phyloP scores from a whole-genome alignment of 2,113 vertebrate genomes.

The Leptosomus discolor region DNA sequence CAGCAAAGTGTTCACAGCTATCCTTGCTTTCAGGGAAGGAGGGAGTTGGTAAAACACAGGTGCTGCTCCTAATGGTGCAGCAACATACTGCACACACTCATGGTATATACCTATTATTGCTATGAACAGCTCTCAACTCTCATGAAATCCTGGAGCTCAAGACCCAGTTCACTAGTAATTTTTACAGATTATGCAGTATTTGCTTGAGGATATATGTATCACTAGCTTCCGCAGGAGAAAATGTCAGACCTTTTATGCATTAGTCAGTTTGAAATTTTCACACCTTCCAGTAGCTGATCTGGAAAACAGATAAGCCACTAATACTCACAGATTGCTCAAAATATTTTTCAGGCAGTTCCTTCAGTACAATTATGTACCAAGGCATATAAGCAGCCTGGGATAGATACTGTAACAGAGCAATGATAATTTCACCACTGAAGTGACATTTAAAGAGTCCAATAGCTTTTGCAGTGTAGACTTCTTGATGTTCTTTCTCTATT shows the following conservation, averaged over 20 bases:
- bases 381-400: not conserved
- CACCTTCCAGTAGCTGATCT: not conserved
- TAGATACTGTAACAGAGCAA: not conserved
- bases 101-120: accelerated
- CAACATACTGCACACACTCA: too few species aligned
- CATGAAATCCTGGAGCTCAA: accelerated
- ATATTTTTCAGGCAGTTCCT: not conserved
- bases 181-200: not conserved
- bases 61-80: not conserved
- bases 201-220: not conserved
- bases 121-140: not conserved
- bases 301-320: not conserved
- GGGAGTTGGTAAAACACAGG: not conserved
- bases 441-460: not conserved
- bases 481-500: not conserved
- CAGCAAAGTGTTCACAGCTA: not conserved
- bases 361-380: not conserved
- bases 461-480: not conserved
- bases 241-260: not conserved
- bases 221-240: not conserved
- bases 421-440: not conserved
- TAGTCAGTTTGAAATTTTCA: not conserved
- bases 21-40: not conserved
- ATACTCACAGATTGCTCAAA: not conserved
- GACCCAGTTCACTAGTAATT: not conserved